Conservation (phyloP, 2,797 vertebrate species). For the Falco columbarius region DNA sequence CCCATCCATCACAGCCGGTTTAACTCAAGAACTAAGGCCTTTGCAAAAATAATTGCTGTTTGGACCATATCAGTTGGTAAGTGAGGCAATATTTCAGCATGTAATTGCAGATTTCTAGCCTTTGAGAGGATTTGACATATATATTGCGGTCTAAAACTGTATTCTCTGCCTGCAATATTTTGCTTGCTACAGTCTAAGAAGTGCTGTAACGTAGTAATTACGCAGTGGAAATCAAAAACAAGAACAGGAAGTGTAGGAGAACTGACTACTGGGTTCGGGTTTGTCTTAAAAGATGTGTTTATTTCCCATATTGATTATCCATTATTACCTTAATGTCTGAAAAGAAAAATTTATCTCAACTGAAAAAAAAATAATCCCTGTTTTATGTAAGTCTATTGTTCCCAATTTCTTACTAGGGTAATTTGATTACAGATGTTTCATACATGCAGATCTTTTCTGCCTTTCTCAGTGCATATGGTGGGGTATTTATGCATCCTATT, state of each 20-base stretch:
- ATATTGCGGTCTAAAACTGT: background rate
- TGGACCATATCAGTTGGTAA: constrained; percentile 97
- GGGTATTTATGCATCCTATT: background rate
- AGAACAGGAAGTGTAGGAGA: background rate
- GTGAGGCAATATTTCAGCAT: constrained; percentile 46
- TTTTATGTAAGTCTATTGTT: background rate
- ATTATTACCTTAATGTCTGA: background rate
- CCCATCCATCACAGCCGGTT: constrained; percentile 95
- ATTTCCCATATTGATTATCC: background rate
- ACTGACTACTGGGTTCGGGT: background rate
- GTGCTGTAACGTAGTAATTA: background rate
- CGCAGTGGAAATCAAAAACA: background rate
- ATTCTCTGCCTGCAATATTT: background rate
- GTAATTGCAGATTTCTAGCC: background rate
- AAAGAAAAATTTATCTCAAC: background rate
- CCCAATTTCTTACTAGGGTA: background rate
- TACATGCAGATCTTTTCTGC: background rate
- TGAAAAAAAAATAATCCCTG: background rate
- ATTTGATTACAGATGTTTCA: background rate
- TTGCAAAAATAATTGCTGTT: constrained; percentile 92
- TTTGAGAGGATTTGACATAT: background rate
- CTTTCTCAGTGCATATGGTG: rapidly evolving
- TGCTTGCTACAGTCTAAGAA: background rate
- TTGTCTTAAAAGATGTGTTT: background rate
- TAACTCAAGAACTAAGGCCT: constrained; percentile 93